Evolutionary conservation across 2,113 vertebrate species (phyloP).

Genomic region (Cyphomyrus discorhynchus): DNA sequence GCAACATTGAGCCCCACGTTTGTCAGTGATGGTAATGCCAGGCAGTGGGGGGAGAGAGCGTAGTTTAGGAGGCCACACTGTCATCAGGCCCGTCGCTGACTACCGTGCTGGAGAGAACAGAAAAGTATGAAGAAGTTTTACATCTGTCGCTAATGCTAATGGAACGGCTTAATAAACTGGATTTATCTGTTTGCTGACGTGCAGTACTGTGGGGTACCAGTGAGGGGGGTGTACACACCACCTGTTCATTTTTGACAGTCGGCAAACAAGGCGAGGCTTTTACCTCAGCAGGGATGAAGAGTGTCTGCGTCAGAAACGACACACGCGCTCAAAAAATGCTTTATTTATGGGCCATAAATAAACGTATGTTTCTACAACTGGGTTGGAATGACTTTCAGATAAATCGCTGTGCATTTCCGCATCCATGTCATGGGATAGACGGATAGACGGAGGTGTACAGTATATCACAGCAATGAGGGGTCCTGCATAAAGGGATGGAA

Average conservation of each 20-base stretch:
- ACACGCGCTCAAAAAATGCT: not conserved
- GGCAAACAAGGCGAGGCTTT: not conserved
- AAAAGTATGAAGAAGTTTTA: not conserved
- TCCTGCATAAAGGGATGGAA: not conserved
- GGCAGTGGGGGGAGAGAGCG: not conserved
- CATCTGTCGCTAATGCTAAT: not conserved
- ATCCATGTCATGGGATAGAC: not conserved
- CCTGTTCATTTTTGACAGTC: not conserved
- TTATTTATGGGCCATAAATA: constrained; percentile 18
- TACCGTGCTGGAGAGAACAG: not conserved
- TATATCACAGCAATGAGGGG: not conserved
- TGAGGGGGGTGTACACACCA: not conserved
- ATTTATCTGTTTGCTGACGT: constrained; percentile 19
- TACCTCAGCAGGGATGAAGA: constrained; percentile 2
- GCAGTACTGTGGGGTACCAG: not conserved
- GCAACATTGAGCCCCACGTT: not conserved
- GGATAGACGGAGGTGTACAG: not conserved
- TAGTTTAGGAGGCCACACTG: not conserved
- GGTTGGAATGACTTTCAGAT: constrained; percentile 8
- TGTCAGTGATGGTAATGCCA: not conserved
- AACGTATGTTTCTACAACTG: not conserved
- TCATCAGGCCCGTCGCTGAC: not conserved
- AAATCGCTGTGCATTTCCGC: not conserved
- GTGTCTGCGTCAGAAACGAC: not conserved
- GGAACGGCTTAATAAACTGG: constrained; percentile 19